Evolutionary conservation across 2,113 vertebrate species (phyloP).

Genomic region (Myotis davidii): DNA sequence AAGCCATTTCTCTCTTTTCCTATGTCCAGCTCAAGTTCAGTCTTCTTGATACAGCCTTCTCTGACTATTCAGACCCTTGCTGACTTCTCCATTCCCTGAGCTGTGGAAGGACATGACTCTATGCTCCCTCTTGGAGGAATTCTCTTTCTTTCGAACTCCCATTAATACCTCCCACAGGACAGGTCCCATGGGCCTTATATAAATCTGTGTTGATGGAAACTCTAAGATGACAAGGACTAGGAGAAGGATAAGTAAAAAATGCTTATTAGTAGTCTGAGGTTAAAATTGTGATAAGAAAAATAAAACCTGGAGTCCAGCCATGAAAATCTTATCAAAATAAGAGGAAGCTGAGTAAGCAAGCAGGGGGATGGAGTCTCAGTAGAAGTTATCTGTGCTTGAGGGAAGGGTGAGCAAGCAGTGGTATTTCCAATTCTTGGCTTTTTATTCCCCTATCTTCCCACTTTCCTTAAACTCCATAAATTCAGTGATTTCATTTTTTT

Average conservation of each 20-base stretch:
- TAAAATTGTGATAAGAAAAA: conserved; percentile 3
- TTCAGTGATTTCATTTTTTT: neutral
- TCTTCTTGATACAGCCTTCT: neutral
- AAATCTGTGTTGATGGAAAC: neutral
- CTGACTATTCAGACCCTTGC: neutral
- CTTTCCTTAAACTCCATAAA: neutral
- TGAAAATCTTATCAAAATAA: conserved; percentile 4
- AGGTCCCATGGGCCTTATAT: neutral
- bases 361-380: neutral
- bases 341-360: neutral
- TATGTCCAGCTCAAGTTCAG: neutral
- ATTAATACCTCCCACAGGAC: neutral
- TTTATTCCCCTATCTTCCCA: neutral
- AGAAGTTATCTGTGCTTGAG: neutral
- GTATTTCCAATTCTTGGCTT: neutral
- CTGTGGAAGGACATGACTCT: neutral
- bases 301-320: neutral
- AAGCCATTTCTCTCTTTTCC: neutral
- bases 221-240: neutral
- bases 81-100: neutral
- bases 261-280: neutral
- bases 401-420: neutral
- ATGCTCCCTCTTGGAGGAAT: neutral
- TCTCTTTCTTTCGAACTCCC: neutral
- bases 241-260: neutral